Conservation (phyloP, 92 coral and sea anemone species). For the Actinostola sp. region DNA sequence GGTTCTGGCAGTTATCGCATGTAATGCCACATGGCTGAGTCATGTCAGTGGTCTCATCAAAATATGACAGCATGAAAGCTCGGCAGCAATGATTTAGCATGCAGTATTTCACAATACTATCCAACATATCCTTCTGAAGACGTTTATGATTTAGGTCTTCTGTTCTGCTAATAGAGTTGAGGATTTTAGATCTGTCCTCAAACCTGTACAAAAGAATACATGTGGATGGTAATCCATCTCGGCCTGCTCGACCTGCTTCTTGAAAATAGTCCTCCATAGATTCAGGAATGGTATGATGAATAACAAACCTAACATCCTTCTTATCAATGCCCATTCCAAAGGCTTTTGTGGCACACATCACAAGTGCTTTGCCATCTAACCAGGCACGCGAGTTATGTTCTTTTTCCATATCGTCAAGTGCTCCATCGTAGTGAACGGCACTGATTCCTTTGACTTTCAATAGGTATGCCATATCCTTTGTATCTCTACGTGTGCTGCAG, state of each 20-base stretch:
- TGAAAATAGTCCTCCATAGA: slow-evolving; percentile 57
- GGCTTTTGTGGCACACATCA: slow-evolving; percentile 67
- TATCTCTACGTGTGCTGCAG: slow-evolving; percentile 46
- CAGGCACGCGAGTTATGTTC: slow-evolving; percentile 39
- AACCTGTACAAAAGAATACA: slow-evolving; percentile 36
- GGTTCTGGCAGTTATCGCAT: slow-evolving; percentile 30
- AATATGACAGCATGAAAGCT: slow-evolving; percentile 17
- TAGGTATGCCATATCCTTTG: slow-evolving; percentile 40
- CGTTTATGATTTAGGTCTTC: slow-evolving; percentile 1
- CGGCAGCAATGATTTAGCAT: slow-evolving; percentile 21
- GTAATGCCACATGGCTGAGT: background rate
- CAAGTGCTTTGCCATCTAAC: slow-evolving; percentile 40
- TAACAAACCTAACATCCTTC: slow-evolving; percentile 59
- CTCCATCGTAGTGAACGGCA: slow-evolving; percentile 64
- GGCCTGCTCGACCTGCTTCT: slow-evolving; percentile 62
- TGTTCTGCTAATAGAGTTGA: slow-evolving; percentile 27
- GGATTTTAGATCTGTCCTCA: slow-evolving; percentile 37
- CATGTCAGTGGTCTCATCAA: slow-evolving; percentile 2
- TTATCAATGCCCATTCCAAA: slow-evolving; percentile 74
- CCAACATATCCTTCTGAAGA: slow-evolving; percentile 13
- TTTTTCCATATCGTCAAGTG: slow-evolving; percentile 57
- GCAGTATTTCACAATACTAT: slow-evolving; percentile 23
- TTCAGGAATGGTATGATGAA: slow-evolving; percentile 50
- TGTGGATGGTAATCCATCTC: slow-evolving; percentile 46
- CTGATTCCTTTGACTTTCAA: slow-evolving; percentile 52